Conservation (phyloP, 2,797 vertebrate genomes). For the Morus bassanus region DNA sequence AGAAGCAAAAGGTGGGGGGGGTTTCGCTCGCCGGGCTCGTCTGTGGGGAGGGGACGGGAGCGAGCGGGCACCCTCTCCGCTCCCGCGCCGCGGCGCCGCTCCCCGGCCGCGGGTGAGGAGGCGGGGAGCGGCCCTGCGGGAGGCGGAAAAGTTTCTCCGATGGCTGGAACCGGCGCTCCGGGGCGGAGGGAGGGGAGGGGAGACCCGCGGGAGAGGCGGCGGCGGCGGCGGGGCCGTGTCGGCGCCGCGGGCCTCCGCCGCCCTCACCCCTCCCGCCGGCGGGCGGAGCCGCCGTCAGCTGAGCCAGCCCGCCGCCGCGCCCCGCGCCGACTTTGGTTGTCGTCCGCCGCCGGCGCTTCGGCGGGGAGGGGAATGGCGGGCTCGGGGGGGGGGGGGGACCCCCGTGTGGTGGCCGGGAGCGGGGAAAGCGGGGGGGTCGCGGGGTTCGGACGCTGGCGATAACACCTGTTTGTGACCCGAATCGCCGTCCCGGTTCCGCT, state of each 20-base stretch:
- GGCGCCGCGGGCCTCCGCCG: not conserved
- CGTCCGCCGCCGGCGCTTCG: not conserved
- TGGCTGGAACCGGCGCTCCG: not conserved
- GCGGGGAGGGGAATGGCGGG: not conserved
- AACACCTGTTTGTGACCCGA: not conserved
- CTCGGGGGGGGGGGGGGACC: not conserved
- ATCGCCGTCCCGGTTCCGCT: accelerated
- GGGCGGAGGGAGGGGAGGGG: not conserved
- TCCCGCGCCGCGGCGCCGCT: not conserved
- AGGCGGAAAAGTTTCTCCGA: not conserved
- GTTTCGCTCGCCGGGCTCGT: not conserved
- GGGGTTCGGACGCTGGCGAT: not conserved
- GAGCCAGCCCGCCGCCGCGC: not conserved
- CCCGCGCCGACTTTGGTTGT: not conserved
- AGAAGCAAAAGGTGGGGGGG: not conserved
- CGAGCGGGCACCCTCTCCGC: not conserved
- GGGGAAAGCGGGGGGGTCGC: too few relatives aligned
- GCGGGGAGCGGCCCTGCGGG: not conserved
- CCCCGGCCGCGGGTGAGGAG: not conserved
- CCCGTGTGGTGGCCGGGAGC: not conserved
- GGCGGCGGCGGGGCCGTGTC: not conserved
- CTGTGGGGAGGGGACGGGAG: not conserved
- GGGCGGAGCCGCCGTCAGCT: conserved; percentile 44
- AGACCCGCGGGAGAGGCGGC: not conserved
- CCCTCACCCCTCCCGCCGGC: not conserved